Conservation (phyloP, 1,140 invertebrate species). For the Cherax destructor region DNA sequence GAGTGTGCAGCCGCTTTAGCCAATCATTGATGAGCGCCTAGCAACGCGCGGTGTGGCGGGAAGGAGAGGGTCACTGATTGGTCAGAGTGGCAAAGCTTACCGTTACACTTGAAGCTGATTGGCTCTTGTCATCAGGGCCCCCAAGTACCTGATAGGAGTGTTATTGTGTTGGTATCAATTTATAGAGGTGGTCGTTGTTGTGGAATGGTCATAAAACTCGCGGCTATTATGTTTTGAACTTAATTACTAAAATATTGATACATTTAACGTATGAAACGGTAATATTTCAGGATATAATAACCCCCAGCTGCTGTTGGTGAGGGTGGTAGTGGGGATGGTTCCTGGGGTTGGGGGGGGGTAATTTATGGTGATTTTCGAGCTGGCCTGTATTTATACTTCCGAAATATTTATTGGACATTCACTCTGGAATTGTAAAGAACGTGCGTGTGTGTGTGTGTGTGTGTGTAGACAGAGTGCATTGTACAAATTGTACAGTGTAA, state of each 20-base stretch:
- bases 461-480: not conserved
- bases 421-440: conserved; percentile 30
- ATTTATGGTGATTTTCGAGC: conserved; percentile 42
- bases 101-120: conserved; percentile 44
- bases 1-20: conserved; percentile 34
- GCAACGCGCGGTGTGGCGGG: conserved; percentile 49
- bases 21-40: conserved; percentile 55
- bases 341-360: not conserved
- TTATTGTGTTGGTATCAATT: conserved; percentile 58
- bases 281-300: conserved; percentile 25
- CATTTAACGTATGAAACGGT: conserved; percentile 5
- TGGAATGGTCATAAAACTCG: conserved; percentile 36
- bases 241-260: conserved; percentile 19
- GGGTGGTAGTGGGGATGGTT: not conserved
- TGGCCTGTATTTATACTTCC: conserved; percentile 17
- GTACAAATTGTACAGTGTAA: not conserved
- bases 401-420: conserved; percentile 32
- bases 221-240: conserved; percentile 24
- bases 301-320: not conserved
- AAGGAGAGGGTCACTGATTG: conserved; percentile 44
- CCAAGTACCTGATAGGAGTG: conserved; percentile 34
- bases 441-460: not conserved
- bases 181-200: conserved; percentile 17
- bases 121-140: conserved; percentile 46
- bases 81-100: conserved; percentile 34